Conservation (phyloP, 2,113 vertebrate species). For the Thalassoma bifasciatum region DNA sequence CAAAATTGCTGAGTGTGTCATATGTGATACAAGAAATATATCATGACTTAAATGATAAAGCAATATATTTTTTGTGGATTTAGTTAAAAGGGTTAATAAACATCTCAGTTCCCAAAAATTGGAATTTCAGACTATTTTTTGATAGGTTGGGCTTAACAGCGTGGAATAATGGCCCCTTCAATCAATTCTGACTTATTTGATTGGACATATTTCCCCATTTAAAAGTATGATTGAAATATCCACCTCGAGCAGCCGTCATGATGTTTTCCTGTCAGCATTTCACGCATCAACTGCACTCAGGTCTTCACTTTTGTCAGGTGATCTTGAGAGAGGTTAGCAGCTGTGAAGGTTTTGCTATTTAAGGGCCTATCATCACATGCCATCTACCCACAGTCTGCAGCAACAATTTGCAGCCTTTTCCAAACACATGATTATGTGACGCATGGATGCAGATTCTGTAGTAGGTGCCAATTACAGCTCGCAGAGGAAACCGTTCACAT, state of each 20-base stretch:
- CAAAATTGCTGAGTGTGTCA: no score
- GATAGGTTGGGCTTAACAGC: no score
- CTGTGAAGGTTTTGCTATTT: slow-evolving; percentile 36
- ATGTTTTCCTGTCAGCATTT: slow-evolving; percentile 4
- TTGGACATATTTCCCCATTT: not conserved
- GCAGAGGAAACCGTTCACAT: slow-evolving; percentile 41
- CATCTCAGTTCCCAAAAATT: no score
- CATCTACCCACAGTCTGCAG: slow-evolving; percentile 25
- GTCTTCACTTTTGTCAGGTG: slow-evolving; percentile 22
- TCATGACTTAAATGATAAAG: no score
- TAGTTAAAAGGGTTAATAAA: no score
- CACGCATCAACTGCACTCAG: not conserved
- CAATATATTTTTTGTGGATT: no score
- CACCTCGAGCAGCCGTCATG: not conserved
- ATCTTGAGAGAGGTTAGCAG: slow-evolving; percentile 7
- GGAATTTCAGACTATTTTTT: no score
- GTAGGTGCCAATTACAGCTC: slow-evolving; percentile 46
- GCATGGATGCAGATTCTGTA: slow-evolving; percentile 42
- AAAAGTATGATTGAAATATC: not conserved
- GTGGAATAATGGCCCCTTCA: not conserved
- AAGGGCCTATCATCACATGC: slow-evolving; percentile 33
- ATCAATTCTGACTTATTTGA: slow-evolving; percentile 2
- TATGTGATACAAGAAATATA: no score
- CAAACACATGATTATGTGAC: slow-evolving; percentile 49
- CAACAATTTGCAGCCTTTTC: slow-evolving; percentile 37